phyloP scores from a whole-genome alignment of 2,797 vertebrate genomes.

The Helostoma temminkii region DNA sequence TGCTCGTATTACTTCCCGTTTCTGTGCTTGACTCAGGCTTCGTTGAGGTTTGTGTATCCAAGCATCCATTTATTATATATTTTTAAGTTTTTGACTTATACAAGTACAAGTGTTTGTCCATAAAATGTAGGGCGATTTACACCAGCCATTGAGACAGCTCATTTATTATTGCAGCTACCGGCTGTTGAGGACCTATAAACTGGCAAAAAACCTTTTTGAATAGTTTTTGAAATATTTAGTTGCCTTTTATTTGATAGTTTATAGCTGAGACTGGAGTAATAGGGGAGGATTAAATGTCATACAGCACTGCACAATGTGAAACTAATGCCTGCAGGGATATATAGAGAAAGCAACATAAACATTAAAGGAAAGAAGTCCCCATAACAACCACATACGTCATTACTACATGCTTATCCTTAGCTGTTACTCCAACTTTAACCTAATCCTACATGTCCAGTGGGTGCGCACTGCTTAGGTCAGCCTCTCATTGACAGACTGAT shows the following conservation, averaged over 20 bases:
- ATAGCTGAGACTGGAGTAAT: background rate
- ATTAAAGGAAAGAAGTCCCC: background rate
- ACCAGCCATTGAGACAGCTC: background rate
- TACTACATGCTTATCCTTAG: background rate
- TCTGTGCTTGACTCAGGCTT: slow-evolving; percentile 29
- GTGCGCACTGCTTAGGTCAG: slow-evolving; percentile 7
- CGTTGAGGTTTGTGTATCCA: no score
- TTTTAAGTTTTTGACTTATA: background rate
- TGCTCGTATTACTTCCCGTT: slow-evolving; percentile 56
- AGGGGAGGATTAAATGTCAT: slow-evolving; percentile 27
- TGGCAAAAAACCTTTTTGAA: background rate
- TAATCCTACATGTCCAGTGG: slow-evolving; percentile 4
- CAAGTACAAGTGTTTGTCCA: background rate
- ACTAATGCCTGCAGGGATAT: background rate
- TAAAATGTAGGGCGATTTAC: background rate
- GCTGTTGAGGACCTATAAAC: background rate
- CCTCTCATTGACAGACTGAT: slow-evolving; percentile 8
- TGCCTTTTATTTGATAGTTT: background rate
- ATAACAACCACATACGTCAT: background rate
- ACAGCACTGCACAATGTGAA: slow-evolving; percentile 11
- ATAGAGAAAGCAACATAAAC: background rate
- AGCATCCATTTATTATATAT: no score
- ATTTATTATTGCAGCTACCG: background rate
- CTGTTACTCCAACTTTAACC: slow-evolving; percentile 1
- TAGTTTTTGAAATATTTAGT: background rate